These are phyloP conservation scores for Drosophila phalerata DNA, from an alignment of 2,888 invertebrate species.

Conservation along the genomic window DNA sequence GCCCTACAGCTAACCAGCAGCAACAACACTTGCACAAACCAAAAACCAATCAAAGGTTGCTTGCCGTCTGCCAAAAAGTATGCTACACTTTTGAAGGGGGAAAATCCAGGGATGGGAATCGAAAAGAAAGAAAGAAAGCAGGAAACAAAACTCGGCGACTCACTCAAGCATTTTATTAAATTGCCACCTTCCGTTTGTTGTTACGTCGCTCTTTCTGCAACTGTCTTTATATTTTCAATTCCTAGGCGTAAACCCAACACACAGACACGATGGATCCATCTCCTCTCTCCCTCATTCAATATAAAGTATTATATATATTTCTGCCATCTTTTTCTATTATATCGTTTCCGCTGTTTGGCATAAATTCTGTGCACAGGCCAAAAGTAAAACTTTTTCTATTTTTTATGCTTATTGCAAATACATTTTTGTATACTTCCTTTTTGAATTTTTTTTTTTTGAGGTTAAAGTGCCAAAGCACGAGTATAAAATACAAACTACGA, in stretches of 20 bases:
- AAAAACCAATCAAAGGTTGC: slow-evolving; percentile 62
- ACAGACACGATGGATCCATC: slow-evolving; percentile 3
- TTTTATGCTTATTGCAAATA: slow-evolving; percentile 58
- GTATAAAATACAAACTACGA: slow-evolving; percentile 56
- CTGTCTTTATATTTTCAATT: slow-evolving; percentile 68
- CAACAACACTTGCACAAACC: slow-evolving; percentile 33
- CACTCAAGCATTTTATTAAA: slow-evolving; percentile 84
- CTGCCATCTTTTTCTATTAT: slow-evolving; percentile 76
- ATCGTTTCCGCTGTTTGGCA: slow-evolving; percentile 75
- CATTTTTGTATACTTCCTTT: slow-evolving; percentile 21
- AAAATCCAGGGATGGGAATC: slow-evolving; percentile 4
- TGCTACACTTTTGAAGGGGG: slow-evolving; percentile 57
- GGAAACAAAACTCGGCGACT: slow-evolving; percentile 80
- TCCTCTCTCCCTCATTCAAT: background rate
- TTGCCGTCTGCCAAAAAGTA: slow-evolving; percentile 67
- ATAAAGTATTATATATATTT: slow-evolving; percentile 58
- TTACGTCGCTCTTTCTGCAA: slow-evolving; percentile 50
- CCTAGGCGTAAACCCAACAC: slow-evolving; percentile 60
- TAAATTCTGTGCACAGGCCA: slow-evolving; percentile 56
- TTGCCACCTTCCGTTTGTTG: slow-evolving; percentile 83
- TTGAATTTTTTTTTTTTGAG: slow-evolving; percentile 45
- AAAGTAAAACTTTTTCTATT: slow-evolving; percentile 38
- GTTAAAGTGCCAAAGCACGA: slow-evolving; percentile 76
- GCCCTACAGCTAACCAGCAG: slow-evolving; percentile 31
- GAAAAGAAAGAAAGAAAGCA: slow-evolving; percentile 38